These are phyloP conservation scores for Hyaena hyaena DNA, from an alignment of 2,113 vertebrate genomes.

Conservation along the genomic window DNA sequence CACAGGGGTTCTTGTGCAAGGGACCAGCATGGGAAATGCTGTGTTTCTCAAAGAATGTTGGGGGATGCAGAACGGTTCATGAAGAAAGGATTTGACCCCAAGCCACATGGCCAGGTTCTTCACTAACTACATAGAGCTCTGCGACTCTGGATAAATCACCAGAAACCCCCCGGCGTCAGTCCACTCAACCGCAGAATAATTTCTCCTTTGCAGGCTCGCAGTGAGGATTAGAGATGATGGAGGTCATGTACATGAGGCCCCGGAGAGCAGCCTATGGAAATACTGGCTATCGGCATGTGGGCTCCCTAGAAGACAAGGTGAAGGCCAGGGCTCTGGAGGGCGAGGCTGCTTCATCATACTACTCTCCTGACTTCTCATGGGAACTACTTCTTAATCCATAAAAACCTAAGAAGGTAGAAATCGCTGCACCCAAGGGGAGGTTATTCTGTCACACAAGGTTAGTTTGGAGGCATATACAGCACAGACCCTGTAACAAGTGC, in stretches of 20 bases:
- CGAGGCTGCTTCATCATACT: neutral
- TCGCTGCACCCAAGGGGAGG: neutral
- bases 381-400: neutral
- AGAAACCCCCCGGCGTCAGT: neutral
- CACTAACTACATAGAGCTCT: neutral
- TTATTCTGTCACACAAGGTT: neutral
- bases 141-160: neutral
- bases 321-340: neutral
- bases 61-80: neutral
- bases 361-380: neutral
- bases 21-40: neutral
- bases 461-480: neutral
- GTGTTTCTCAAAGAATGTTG: neutral
- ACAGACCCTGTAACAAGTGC: neutral
- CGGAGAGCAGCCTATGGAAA: neutral
- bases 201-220: neutral
- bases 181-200: neutral
- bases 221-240: neutral
- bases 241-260: neutral
- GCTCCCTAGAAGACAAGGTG: neutral
- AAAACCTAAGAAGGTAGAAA: neutral
- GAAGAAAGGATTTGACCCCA: neutral
- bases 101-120: neutral
- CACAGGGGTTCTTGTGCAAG: neutral
- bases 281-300: neutral